A percentile compares a stretch with the other conserved stretches of the same genome.
These are phyloP conservation scores for Gambusia affinis DNA, from an alignment of 2,113 vertebrate genomes.

Conservation along the genomic window DNA sequence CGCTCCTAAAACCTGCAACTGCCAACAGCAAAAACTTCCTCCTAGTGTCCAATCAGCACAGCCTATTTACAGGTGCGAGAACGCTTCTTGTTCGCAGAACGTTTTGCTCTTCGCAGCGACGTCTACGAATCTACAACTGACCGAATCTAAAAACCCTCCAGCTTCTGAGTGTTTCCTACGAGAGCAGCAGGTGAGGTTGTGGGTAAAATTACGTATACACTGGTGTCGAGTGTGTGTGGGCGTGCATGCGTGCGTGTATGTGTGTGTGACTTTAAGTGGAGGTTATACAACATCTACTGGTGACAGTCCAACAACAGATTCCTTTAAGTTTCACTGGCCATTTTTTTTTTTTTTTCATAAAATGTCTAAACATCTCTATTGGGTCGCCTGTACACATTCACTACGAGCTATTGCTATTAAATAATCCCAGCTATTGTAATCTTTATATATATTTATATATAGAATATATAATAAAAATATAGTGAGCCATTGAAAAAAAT, in stretches of 20 bases:
- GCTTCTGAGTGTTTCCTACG: slow-evolving; percentile 71
- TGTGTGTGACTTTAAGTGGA: slow-evolving; percentile 65
- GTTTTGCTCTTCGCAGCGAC: slow-evolving; percentile 35
- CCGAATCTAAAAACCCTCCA: slow-evolving; percentile 59
- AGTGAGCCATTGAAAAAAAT: slow-evolving; percentile 74
- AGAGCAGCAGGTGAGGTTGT: slow-evolving; percentile 44
- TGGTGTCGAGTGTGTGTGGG: slow-evolving; percentile 17
- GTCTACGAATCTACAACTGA: slow-evolving; percentile 18
- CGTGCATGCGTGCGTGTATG: neutral
- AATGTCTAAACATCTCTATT: slow-evolving; percentile 84
- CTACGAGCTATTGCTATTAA: slow-evolving; percentile 96
- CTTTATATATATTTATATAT: slow-evolving; percentile 84
- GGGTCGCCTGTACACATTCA: slow-evolving; percentile 87
- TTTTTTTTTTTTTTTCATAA: slow-evolving; percentile 71
- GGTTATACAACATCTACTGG: slow-evolving; percentile 72
- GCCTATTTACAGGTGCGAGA: slow-evolving; percentile 28
- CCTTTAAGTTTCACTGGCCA: slow-evolving; percentile 84
- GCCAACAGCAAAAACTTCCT: slow-evolving; percentile 30
- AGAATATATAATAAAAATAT: slow-evolving; percentile 86
- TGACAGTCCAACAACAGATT: slow-evolving; percentile 67
- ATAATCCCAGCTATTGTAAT: slow-evolving; percentile 86
- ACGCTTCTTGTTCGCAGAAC: slow-evolving; percentile 33
- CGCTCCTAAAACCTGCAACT: neutral
- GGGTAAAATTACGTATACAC: neutral
- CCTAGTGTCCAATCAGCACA: slow-evolving; percentile 19